These are phyloP conservation scores for Harpagoxenus sublaevis DNA, from an alignment of 2,888 invertebrate species.

Conservation along the genomic window DNA sequence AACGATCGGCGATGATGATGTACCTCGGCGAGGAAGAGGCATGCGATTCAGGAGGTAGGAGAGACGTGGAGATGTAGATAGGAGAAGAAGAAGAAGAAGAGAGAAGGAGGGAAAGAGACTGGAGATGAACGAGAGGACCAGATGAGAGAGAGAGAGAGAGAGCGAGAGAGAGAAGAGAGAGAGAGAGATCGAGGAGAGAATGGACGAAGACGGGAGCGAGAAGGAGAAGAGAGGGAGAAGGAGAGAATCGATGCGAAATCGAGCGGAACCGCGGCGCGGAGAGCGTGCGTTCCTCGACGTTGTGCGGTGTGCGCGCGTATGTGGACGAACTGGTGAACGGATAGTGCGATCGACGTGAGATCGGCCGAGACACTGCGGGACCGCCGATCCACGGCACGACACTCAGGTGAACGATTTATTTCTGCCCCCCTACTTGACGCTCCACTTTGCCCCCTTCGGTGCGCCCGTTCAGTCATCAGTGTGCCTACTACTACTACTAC, in stretches of 20 bases:
- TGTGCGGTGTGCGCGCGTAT: not conserved
- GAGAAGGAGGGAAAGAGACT: not conserved
- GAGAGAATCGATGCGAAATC: conserved; percentile 9
- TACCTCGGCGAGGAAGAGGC: conserved; percentile 37
- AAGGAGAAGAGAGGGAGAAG: not conserved
- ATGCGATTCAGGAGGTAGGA: conserved; percentile 23
- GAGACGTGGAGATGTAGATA: conserved; percentile 9
- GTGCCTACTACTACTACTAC: conserved; percentile 36
- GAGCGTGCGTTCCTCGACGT: not conserved
- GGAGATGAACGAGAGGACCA: not conserved
- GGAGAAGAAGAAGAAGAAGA: conserved; percentile 5
- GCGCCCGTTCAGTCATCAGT: not conserved
- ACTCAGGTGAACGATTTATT: conserved; percentile 85
- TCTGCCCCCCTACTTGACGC: conserved; percentile 79
- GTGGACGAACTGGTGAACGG: conserved; percentile 17
- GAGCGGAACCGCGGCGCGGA: conserved; percentile 10
- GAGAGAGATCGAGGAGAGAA: not conserved
- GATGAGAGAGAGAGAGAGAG: not conserved
- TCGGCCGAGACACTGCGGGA: conserved; percentile 81
- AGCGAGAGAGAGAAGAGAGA: not conserved
- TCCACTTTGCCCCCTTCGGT: conserved; percentile 45
- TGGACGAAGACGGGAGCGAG: too few species aligned
- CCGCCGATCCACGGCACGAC: conserved; percentile 61
- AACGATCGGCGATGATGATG: conserved; percentile 40
- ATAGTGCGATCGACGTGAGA: conserved; percentile 79